Percentiles rank a stretch among this genome's conserved stretches.
phyloP scores from a whole-genome alignment of 2,797 vertebrate species.

The Alectoris magna region DNA sequence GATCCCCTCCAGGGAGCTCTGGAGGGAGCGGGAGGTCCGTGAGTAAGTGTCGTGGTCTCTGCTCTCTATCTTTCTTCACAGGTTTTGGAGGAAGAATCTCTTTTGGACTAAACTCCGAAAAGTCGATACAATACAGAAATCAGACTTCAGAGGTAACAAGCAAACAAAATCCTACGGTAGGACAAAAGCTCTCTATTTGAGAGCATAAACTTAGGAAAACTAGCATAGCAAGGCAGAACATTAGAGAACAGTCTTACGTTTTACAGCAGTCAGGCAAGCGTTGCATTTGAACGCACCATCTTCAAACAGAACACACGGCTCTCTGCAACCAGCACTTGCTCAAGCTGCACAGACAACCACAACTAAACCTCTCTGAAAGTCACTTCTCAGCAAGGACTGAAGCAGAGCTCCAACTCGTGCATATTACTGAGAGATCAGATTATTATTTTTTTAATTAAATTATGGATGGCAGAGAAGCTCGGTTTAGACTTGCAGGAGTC shows the following conservation, averaged over 20 bases:
- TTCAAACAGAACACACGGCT: not conserved
- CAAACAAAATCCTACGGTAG: not conserved
- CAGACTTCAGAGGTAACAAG: not conserved
- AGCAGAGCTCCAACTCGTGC: not conserved
- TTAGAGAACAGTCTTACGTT: not conserved
- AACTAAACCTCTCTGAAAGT: not conserved
- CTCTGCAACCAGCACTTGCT: not conserved
- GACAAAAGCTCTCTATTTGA: not conserved
- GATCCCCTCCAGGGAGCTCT: conserved; percentile 88
- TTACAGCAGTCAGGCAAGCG: accelerated
- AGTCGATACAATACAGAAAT: conserved; percentile 53
- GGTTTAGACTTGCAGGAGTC: not conserved
- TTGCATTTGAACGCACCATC: accelerated
- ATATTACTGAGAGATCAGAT: not conserved
- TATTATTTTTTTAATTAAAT: not conserved
- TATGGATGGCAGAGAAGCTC: not conserved
- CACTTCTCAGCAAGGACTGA: not conserved
- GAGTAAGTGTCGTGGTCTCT: conserved; percentile 90
- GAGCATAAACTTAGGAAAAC: not conserved
- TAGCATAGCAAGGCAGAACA: accelerated
- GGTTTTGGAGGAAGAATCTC: conserved; percentile 89
- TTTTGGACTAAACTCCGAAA: conserved; percentile 87
- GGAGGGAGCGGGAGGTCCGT: conserved; percentile 96
- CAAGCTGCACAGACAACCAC: accelerated
- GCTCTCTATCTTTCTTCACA: conserved; percentile 90